Base-by-base conservation (phyloP, 2,797 vertebrate species). In the Percopsis omiscomaycus region DNA sequence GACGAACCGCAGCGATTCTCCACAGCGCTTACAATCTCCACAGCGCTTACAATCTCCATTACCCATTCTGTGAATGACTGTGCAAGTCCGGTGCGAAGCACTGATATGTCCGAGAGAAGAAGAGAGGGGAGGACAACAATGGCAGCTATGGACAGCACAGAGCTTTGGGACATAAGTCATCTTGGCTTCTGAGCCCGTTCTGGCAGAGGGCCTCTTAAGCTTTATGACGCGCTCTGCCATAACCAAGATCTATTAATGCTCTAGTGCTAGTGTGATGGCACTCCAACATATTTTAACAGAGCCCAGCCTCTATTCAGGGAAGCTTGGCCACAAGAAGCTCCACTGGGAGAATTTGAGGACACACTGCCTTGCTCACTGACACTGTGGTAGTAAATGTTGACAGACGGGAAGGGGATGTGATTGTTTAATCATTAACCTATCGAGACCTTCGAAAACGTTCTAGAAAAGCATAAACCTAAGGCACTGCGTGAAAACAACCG, bases 131-230 rank as follows among this genome's bases (percentile, higher is more conserved):
- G 55, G 58, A 79, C 2, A 37, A 65, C 60, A 64, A 52, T 63
- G 65, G 47, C 53, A 68, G 68, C 68, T 47, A 27, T 58, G 52
- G 63, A 66, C 58, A 68, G 61, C 53, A 67, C 32, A 54, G 37
- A 51, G 49, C 57, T 70, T 15, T 73, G 68, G 83, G 80, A 86
- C 85, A 84, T 84, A 80, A 85, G 82, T 82, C 79, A 84, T 80
- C 69, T 78, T 77, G 71, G 69, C 73, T 77, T 78, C 58, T 84
- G 83, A 85, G 86, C 84, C 84, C 87, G 79, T 86, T 89, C 80
- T 85, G 84, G 85, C 86, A 81, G 61, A 68, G 67, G 59, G 65
- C 44, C 29, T 79, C 48, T 59, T 68, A 74, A 80, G 78, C 70
- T 56, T 58, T 47, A 70, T 83, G 77, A 82, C 83, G 85, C 69